These are phyloP conservation scores for Eledone cirrhosa DNA, from an alignment of 2,888 invertebrate species.

Conservation along the genomic window DNA sequence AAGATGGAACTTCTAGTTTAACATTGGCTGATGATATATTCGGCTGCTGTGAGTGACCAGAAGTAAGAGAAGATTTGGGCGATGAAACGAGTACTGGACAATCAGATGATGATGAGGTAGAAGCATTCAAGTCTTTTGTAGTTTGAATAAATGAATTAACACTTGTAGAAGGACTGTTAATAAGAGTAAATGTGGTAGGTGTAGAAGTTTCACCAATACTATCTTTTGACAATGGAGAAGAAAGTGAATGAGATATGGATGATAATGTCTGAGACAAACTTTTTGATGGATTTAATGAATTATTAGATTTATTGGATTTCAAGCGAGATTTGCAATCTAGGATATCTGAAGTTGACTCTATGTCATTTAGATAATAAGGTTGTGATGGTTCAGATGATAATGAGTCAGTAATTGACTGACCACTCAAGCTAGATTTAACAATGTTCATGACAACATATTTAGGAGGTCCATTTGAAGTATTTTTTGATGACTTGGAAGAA, in stretches of 20 bases:
- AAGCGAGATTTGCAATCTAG: neutral
- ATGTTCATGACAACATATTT: neutral
- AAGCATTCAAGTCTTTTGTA: neutral
- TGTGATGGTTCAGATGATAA: neutral
- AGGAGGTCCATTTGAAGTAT: too few relatives aligned
- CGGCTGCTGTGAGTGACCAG: neutral
- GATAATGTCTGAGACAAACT: neutral
- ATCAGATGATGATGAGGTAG: neutral
- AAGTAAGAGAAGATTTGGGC: slow-evolving; percentile 27
- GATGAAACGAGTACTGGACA: neutral
- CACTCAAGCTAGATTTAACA: neutral
- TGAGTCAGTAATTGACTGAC: neutral
- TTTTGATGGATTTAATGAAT: neutral
- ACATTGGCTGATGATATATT: neutral
- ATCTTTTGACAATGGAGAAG: neutral
- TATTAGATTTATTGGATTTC: neutral
- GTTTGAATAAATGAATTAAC: too few relatives aligned
- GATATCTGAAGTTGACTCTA: too few relatives aligned
- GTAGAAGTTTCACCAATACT: neutral
- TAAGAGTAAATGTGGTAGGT: neutral
- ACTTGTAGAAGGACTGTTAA: neutral
- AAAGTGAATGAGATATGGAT: neutral
- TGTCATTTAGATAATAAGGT: too few relatives aligned
- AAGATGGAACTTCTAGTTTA: slow-evolving; percentile 6
- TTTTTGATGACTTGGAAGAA: too few relatives aligned